Evolutionary conservation across 2,797 vertebrate genomes (phyloP), one percentile per base, ranked within the genome.

Genomic region (Urocyon cinereoargenteus): DNA sequence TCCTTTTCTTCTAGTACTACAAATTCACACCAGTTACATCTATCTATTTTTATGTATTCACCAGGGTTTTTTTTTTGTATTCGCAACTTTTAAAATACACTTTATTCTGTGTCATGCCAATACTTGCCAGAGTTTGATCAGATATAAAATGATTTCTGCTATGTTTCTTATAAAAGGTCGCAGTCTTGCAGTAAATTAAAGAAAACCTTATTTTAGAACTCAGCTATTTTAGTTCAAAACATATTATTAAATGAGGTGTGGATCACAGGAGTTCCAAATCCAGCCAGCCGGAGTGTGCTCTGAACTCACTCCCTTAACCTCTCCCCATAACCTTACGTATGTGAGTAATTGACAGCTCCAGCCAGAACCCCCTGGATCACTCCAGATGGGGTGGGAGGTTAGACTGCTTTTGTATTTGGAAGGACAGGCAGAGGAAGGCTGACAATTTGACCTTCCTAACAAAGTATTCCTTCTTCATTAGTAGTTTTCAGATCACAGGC

Each of bases 391-490:
- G 92, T 59, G 85, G 92, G 91, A 45, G 55, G 79, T 96, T 82
- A 95, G 85, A 61, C 36, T 70, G 78, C 75, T 96, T 97, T 81
- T 97, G 89, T 84, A 57, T 90, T 97, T 90, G 88, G 55, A 94
- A 94, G 95, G 82, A 90, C 66, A 92, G 77, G 68, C 70, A 26
- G 96, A 94, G 85, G 87, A 95, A 97, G 73, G 36, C 77, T 83
- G 86, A 95, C 36, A 77, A 88, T 85, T 36, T 98, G 96, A 98
- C 85, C 89, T 98, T 96, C 94, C 90, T 86, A 91, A 97, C 89
- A 90, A 95, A 94, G 59, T 73, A 75, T 94, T 97, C 97, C 62
- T 94, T 97, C 94, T 97, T 97, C 72, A 88, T 86, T 97, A 97
- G 73, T 31, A 86, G 59, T 49, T 96, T 97, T 96, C 81, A 94